Percentiles rank a stretch among this genome's conserved stretches.
phyloP scores from a whole-genome alignment of 2,888 invertebrate genomes.

The Timema cristinae region DNA sequence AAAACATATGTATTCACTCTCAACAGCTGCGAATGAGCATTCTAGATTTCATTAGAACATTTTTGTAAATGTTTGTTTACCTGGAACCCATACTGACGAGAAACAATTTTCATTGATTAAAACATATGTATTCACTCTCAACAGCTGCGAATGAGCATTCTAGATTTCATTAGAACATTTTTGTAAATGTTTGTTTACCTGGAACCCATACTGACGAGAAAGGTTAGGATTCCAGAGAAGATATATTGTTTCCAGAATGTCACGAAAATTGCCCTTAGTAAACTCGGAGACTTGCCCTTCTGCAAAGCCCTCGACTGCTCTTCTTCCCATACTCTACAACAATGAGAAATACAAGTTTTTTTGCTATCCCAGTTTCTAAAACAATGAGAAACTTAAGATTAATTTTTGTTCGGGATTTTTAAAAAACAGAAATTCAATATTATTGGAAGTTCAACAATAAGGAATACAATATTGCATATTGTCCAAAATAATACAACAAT shows the following conservation, averaged over 20 bases:
- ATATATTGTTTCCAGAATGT: slow-evolving; percentile 1
- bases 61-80: neutral
- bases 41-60: too few relatives aligned
- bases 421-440: too few relatives aligned
- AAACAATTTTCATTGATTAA: too few relatives aligned
- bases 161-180: neutral
- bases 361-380: too few relatives aligned
- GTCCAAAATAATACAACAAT: too few relatives aligned
- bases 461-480: too few relatives aligned
- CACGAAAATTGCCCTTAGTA: neutral
- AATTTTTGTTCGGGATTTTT: too few relatives aligned
- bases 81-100: slow-evolving; percentile 1
- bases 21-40: neutral
- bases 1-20: too few relatives aligned
- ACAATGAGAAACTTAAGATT: too few relatives aligned
- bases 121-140: neutral
- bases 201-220: slow-evolving; percentile 3
- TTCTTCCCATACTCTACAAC: too few relatives aligned
- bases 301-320: neutral
- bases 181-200: neutral
- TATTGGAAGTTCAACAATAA: too few relatives aligned
- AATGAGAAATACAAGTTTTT: too few relatives aligned
- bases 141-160: neutral
- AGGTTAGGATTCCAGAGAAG: neutral
- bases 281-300: slow-evolving; percentile 9